A percentile compares a stretch with the other conserved stretches of the same genome.
Evolutionary conservation across 2,797 vertebrate species (phyloP).

Genomic region (Lepilemur ruficaudatus): DNA sequence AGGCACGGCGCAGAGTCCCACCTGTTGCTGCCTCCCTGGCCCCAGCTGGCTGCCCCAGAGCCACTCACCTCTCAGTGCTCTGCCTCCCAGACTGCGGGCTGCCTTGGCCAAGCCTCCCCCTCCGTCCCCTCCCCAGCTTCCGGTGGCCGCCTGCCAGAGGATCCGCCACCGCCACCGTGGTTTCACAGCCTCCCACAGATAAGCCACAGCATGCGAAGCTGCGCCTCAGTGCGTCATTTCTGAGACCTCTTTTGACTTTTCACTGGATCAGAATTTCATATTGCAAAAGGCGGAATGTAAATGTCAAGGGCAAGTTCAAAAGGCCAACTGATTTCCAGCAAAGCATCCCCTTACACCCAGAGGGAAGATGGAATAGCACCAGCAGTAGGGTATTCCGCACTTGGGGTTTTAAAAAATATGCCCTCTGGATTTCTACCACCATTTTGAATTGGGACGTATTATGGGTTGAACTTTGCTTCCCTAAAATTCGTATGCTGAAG

Average conservation of each 20-base stretch:
- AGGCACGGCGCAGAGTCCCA: not conserved
- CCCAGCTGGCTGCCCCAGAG: not conserved
- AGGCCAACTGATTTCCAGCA: slow-evolving; percentile 52
- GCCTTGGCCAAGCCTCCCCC: not conserved
- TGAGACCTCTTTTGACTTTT: slow-evolving; percentile 71
- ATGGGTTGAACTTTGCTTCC: not conserved
- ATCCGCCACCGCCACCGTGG: slow-evolving; percentile 25
- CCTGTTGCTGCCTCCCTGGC: not conserved
- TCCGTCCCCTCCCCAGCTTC: not conserved
- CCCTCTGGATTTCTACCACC: not conserved
- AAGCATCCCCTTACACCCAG: not conserved
- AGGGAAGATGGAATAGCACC: not conserved
- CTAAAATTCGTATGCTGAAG: not conserved
- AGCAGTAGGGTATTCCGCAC: not conserved
- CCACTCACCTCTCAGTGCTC: not conserved
- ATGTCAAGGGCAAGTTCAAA: slow-evolving; percentile 60
- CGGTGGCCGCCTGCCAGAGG: slow-evolving; percentile 61
- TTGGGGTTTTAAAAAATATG: not conserved
- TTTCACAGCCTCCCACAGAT: slow-evolving; percentile 62
- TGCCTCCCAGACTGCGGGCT: not conserved
- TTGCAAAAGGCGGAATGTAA: slow-evolving; percentile 64
- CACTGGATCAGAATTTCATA: slow-evolving; percentile 59
- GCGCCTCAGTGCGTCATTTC: slow-evolving; percentile 58
- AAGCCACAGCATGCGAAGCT: slow-evolving; percentile 52
- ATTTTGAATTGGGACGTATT: not conserved